phyloP scores from a whole-genome alignment of 30 jellyfish, hydroid and myxozoan genomes.

The Sanderia malayensis region DNA sequence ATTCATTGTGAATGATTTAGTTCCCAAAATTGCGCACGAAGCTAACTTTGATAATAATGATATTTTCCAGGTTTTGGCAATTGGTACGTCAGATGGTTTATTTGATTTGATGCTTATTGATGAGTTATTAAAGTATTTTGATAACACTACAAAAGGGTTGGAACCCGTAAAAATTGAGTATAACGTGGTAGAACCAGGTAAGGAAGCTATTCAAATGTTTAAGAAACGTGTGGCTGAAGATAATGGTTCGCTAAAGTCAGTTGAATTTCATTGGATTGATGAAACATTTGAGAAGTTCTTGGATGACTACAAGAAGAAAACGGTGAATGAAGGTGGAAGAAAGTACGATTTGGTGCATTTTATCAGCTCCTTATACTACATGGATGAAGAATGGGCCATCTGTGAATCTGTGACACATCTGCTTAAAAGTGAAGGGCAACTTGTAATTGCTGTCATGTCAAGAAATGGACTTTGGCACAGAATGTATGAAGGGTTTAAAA shows the following conservation, averaged over 20 bases:
- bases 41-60: neutral
- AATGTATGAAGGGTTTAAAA: neutral
- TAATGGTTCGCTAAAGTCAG: neutral
- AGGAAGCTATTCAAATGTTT: slow-evolving; percentile 9
- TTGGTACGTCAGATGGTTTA: slow-evolving; percentile 3
- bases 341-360: slow-evolving; percentile 16
- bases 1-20: neutral
- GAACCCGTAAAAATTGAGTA: slow-evolving; percentile 3
- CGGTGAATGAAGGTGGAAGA: neutral
- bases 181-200: slow-evolving; percentile 41
- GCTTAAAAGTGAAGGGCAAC: neutral
- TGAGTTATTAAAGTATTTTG: neutral
- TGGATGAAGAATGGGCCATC: slow-evolving; percentile 11
- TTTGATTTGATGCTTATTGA: slow-evolving; percentile 18
- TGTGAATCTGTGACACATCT: neutral
- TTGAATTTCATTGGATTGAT: slow-evolving; percentile 16
- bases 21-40: neutral
- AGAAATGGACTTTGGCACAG: slow-evolving; percentile 31
- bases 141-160: neutral
- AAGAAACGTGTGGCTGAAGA: neutral
- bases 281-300: slow-evolving; percentile 16
- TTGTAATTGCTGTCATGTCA: slow-evolving; percentile 15
- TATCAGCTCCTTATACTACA: slow-evolving; percentile 21
- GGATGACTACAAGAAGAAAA: neutral
- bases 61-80: neutral